Evolutionary conservation across 2,113 vertebrate species (phyloP).

Genomic region (Hydrolagus affinis): DNA sequence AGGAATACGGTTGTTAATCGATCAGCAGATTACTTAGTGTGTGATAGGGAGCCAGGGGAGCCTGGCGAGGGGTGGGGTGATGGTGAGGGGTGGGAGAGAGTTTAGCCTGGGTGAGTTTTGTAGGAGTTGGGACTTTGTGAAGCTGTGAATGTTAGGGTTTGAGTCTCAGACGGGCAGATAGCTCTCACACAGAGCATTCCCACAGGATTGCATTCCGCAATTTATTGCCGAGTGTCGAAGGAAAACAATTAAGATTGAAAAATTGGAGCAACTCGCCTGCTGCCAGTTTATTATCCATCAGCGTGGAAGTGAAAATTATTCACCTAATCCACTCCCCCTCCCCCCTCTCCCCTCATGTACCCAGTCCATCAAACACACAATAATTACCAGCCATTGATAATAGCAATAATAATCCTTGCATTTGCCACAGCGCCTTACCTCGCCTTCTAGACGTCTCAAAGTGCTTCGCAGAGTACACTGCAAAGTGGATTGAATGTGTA

Average conservation of each 20-base stretch:
- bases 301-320: not conserved
- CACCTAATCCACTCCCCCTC: not conserved
- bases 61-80: too few species aligned
- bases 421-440: not conserved
- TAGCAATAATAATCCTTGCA: constrained; percentile 17
- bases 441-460: not conserved
- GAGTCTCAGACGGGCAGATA: too few species aligned
- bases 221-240: not conserved
- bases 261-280: not conserved
- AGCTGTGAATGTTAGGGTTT: too few species aligned
- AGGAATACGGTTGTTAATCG: too few species aligned
- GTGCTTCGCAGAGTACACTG: not conserved
- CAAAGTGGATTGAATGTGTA: not conserved
- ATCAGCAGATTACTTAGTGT: too few species aligned
- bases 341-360: not conserved
- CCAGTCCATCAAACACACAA: too few species aligned
- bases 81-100: too few species aligned
- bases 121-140: too few species aligned
- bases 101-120: too few species aligned
- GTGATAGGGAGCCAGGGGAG: too few species aligned
- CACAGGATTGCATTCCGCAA: not conserved
- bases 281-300: not conserved
- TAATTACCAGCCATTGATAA: not conserved
- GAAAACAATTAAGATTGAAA: not conserved
- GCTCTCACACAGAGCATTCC: too few species aligned